Evolutionary conservation across 2,888 invertebrate species (phyloP), one percentile per base, ranked within the genome.

Genomic region (Euproctis similis): DNA sequence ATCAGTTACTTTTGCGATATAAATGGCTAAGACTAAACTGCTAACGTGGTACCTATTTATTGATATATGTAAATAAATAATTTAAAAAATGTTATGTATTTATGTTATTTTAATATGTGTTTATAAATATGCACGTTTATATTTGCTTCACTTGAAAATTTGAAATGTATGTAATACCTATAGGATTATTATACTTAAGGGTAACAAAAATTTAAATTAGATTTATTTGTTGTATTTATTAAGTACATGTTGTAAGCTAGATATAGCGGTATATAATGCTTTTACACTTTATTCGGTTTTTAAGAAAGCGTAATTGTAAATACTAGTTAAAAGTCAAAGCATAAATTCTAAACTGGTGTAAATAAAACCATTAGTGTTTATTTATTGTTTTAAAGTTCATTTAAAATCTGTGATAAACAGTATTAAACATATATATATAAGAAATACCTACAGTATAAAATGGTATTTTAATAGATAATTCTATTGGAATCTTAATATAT

Each of bases 321-420:
- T 76, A 75, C 61, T 43, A 70, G 48, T 64, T 53, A 50, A 56
- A 8, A 49, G 61, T 65, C n/a, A 63, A 80, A 80, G 77, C 81
- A 80, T 75, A 60, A 66, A 82, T 84, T 82, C 80, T 81, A 81
- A 82, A 84, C 59, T 65, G 49, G 61, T 78, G 77, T 82, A 78
- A 38, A 77, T 77, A 77, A 58, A 64, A 53, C 57, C 53, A 63
- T 54, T 63, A 61, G 58, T 39, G 32, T 37, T 53, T 53, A 52
- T 53, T 49, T 36, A 43, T 49, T 36, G 38, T 55, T 59, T 56
- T 48, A 2, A 32, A 1, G 58, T 67, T 70, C 46, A 43, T 68
- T 69, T 73, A 34, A 19, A 25, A 57, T 70, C 74, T 75, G 75
- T 76, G 74, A 75, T 73, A 71, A 60, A 43, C 55, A 61, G 57